phyloP scores from a whole-genome alignment of 2,888 invertebrate genomes.

The Myopa testacea region DNA sequence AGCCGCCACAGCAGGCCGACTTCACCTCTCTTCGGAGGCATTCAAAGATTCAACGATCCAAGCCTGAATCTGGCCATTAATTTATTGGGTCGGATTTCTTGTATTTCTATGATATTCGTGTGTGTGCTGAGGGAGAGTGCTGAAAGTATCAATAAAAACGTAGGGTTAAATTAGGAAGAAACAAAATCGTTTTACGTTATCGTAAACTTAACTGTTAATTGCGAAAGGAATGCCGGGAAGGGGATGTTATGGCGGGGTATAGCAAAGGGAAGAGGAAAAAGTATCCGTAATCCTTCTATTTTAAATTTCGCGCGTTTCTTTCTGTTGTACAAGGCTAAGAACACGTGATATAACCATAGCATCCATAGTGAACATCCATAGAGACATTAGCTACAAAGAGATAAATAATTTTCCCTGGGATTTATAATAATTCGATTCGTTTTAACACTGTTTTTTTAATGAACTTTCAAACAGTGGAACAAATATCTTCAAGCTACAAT shows the following conservation, averaged over 20 bases:
- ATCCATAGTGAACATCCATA: too few species aligned
- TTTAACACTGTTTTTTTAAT: too few species aligned
- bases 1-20: neutral
- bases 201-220: neutral
- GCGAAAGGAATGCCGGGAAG: neutral
- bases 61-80: neutral
- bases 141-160: neutral
- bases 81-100: slow-evolving; percentile 2
- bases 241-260: neutral
- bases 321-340: too few species aligned
- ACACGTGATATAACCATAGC: too few species aligned
- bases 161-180: neutral
- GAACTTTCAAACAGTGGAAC: too few species aligned
- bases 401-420: neutral
- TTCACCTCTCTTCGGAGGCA: slow-evolving; percentile 3
- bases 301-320: too few species aligned
- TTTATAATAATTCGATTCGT: too few species aligned
- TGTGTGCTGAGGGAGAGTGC: neutral
- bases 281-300: neutral
- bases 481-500: neutral
- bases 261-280: neutral
- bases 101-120: neutral
- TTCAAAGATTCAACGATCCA: slow-evolving; percentile 1
- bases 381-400: neutral
- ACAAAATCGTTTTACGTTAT: slow-evolving; percentile 4